Base-by-base conservation (phyloP, 2,888 invertebrate genomes). In the Liodrosophila aerea region DNA sequence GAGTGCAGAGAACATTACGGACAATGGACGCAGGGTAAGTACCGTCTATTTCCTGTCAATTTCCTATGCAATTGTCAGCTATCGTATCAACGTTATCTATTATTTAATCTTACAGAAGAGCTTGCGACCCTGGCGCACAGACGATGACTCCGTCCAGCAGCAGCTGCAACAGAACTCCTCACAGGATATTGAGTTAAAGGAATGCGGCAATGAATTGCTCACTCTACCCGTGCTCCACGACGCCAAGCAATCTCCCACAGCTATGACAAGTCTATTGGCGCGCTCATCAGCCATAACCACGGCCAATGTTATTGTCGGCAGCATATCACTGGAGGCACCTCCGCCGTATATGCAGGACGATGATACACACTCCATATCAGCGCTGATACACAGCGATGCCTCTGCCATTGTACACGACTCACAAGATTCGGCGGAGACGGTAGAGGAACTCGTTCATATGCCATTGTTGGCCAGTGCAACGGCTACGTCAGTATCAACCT, bases 1-100 rank as follows among this genome's bases (percentile, higher is more conserved):
- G 85, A 94, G 94, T 89, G 94, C 93, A 65, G 94, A 94, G 87
- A 93, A 93, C 87, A 92, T 93, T 45, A 90, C 93, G 90, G 73
- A 89, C 91, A 87, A 91, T 83, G 83, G 91, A 45, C 73, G 89
- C 63, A 89, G 89, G 86, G 90, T 90, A 65, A 56, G 61, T 8
- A 9, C 4, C 2, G 12, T 29, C 1, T 2, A 27, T 1, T n/a
- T 8, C n/a, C 4, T 41, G 11, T 9, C 22, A 11, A 22, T 9
- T 8, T 15, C 7, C 7, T 3, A 2, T 0, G n/a, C 2, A 16
- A n/a, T n/a, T 37, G 1, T 4, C 2, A 37, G 36, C 22, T 22
- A 8, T 29, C 29, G 1, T 1, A 7, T 29, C 29, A 8, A 9
- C 29, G 7, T 1, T 29, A 36, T 2, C 8, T 29, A 15, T 8